phyloP scores from a whole-genome alignment of 2,113 vertebrate species.

The Oncorhynchus mykiss region DNA sequence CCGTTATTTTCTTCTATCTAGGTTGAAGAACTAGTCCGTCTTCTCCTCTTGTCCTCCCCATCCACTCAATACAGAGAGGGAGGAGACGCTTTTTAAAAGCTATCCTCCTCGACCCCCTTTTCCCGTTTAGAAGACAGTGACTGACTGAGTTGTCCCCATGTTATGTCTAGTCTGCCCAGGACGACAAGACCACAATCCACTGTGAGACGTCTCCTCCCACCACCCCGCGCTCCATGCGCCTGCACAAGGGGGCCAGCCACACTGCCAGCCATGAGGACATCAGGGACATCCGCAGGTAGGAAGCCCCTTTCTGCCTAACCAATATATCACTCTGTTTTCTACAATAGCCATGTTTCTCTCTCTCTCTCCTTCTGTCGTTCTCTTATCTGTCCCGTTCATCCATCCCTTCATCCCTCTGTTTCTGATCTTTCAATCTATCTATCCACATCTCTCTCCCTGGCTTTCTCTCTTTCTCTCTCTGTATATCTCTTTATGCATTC shows the following conservation, averaged over 20 bases:
- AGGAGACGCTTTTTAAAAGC: too few species aligned
- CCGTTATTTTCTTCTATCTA: too few species aligned
- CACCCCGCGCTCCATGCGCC: conserved; percentile 84
- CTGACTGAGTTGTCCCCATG: not conserved
- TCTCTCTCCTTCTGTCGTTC: too few species aligned
- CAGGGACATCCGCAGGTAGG: conserved; percentile 87
- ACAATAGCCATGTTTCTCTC: too few species aligned
- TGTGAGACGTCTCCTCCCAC: conserved; percentile 94
- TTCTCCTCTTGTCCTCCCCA: not conserved
- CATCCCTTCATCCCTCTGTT: too few species aligned
- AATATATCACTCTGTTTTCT: too few species aligned
- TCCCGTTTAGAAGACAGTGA: not conserved
- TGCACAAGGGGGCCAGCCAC: conserved; percentile 81
- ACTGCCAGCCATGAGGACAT: conserved; percentile 92
- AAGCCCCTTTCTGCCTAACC: too few species aligned
- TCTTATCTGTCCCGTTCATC: too few species aligned
- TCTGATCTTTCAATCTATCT: too few species aligned
- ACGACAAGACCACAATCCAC: conserved; percentile 92
- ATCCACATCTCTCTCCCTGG: too few species aligned
- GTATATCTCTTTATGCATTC: too few species aligned
- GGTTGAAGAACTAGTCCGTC: too few species aligned
- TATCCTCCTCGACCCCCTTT: not conserved
- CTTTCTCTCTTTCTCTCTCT: not conserved
- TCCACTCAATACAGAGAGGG: not conserved
- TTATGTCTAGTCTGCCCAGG: conserved; percentile 80